Evolutionary conservation across 1,140 invertebrate species (phyloP), one percentile per base, ranked within the genome.

Genomic region (Aphidius gifuensis): DNA sequence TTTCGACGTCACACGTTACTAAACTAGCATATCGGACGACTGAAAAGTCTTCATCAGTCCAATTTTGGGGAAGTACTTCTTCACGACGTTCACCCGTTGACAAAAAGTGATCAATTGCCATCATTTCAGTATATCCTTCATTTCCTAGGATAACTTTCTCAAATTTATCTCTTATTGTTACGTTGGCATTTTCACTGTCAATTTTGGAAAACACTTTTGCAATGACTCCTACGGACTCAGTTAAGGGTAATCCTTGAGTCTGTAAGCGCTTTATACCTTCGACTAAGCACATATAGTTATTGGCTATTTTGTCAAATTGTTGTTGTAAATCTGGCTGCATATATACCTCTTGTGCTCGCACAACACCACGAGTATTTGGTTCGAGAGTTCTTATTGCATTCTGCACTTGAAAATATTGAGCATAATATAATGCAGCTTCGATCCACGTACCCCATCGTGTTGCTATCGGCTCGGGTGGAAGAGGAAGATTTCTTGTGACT

Each of bases 371-470:
- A 5, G 49, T 23, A 9, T 51, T 23, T 38, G 16, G 5, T 21
- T 23, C 23, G 0, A 51, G 23, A 5, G 5, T 6, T 6, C 21
- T 4, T 21, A 51, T 5, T 21, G 21, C 49, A 7, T 51, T 4
- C 6, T 16, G 6, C 23, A 51, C 23, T 16, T 68, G 61, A 66
- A 71, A 73, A 73, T 77, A 44, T 49, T 72, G 62, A 62, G 60
- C 64, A 57, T 75, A 77, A 68, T 66, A 78, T 49, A 68, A 40
- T 64, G 60, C 72, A 61, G 75, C 70, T 62, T 73, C 60, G 39
- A 78, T 58, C 79, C 76, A 80, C 16, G 77, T 80, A 61, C 74
- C 74, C 76, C 76, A 81, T 32, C 77, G 66, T 43, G 76, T 80
- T 46, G 77, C 23, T 47, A 77, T 68, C 62, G 74, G 77, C 64